Base-by-base conservation (phyloP, 2,113 vertebrate genomes). In the Melanotaenia duboulayi region DNA sequence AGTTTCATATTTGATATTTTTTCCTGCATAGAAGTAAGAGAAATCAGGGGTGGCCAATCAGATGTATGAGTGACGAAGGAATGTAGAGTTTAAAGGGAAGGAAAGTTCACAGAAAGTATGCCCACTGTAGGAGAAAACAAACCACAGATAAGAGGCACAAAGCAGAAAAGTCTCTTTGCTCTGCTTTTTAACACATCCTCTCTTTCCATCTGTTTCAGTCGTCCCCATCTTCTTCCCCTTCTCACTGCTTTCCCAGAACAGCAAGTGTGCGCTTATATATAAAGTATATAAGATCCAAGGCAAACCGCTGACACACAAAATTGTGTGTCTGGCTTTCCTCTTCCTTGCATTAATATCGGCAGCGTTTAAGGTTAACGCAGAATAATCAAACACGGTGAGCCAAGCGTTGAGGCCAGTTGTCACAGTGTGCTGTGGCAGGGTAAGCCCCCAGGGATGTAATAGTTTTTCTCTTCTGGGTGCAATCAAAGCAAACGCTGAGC, bases 381-480 rank as follows among this genome's bases (percentile, higher is more conserved):
- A 86, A 87, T 91, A 89, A 92, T 92, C 85, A 91, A 87, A 92
- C 84, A 84, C 55, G 69, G 87, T 9, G 85, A 92, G 85, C 57
- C 66, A 63, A 85, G 83, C 87, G 72, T 80, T 80, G 74, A 90
- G 84, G 54, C 71, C 80, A 48, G 75, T 68, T 32, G n/a, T 58
- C 57, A 44, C 24, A 7, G 71, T 59, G 70, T 63, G 28, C 63
- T 2, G 40, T 58, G 64, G 66, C 35, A 63, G 39, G 23, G 46
- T 25, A 19, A 84, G 73, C 71, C 78, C 66, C 61, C 2, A 73
- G 73, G 79, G 59, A 76, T 24, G n/a, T 72, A 85, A 81, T 72
- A 75, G 59, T 62, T 71, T 85, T 78, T 84, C 78, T 84, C 75
- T 78, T 65, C 55, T 8, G 89, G 72, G 84, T 56, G 56, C 80